Evolutionary conservation across 2,888 invertebrate genomes (phyloP).

Genomic region (Patella ulyssiponensis): DNA sequence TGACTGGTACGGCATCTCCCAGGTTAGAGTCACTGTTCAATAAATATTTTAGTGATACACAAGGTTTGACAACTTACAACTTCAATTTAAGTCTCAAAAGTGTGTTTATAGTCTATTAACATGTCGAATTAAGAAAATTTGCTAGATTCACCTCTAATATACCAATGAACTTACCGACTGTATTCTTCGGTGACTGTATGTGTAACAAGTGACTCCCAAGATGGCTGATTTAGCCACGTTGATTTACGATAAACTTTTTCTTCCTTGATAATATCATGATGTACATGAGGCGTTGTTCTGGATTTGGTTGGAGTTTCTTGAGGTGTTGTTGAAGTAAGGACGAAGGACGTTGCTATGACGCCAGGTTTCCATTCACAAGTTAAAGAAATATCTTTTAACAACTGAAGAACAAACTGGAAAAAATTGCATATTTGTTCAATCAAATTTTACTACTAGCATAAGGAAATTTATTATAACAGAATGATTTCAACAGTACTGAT

Average conservation of each 20-base stretch:
- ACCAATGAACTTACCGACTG: conserved; percentile 38
- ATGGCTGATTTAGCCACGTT: conserved; percentile 29
- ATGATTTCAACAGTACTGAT: too few species aligned
- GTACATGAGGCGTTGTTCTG: conserved; percentile 46
- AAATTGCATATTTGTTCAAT: neutral
- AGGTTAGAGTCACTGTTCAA: too few species aligned
- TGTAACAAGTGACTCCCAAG: conserved; percentile 37
- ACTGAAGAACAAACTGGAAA: conserved; percentile 49
- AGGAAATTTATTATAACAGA: neutral
- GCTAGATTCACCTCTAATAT: too few species aligned
- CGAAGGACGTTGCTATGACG: conserved; percentile 38
- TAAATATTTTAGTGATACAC: too few species aligned
- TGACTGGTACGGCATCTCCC: too few species aligned
- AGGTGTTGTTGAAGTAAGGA: conserved; percentile 19
- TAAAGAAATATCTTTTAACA: conserved; percentile 56
- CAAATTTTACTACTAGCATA: neutral
- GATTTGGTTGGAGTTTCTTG: conserved; percentile 23
- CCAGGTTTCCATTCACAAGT: conserved; percentile 61
- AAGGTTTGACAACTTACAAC: too few species aligned
- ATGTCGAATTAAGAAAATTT: too few species aligned
- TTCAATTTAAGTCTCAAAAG: too few species aligned
- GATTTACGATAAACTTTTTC: conserved; percentile 34
- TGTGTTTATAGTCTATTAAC: too few species aligned
- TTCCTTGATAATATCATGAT: conserved; percentile 52
- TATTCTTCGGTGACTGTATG: conserved; percentile 47